These are phyloP conservation scores for Drosophila sordidula DNA, from an alignment of 2,888 invertebrate genomes.

Conservation along the genomic window DNA sequence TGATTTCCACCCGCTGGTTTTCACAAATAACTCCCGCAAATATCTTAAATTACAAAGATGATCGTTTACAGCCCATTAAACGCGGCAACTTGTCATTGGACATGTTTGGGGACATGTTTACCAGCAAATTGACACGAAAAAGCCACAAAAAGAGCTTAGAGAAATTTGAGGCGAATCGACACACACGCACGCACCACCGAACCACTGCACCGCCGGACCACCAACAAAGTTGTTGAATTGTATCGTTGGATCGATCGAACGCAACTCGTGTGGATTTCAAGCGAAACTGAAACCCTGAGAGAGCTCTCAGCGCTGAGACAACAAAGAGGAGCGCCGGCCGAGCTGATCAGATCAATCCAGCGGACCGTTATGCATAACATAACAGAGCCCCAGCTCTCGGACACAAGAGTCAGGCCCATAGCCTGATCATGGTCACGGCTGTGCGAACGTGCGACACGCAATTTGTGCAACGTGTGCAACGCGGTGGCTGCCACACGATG, in stretches of 20 bases:
- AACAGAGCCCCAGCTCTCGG: conserved; percentile 2
- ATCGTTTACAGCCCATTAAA: conserved; percentile 61
- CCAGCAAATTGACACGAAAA: conserved; percentile 71
- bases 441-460: conserved; percentile 63
- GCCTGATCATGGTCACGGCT: conserved; percentile 45
- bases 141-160: conserved; percentile 57
- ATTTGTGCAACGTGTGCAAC: conserved; percentile 17
- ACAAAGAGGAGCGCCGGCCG: conserved; percentile 48
- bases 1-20: conserved; percentile 52
- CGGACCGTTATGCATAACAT: conserved; percentile 27
- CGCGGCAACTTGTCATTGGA: conserved; percentile 62
- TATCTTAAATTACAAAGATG: conserved; percentile 45
- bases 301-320: conserved; percentile 12
- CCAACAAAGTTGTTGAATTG: conserved; percentile 40
- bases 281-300: conserved; percentile 68
- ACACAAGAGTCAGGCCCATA: not conserved
- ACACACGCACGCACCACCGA: conserved; percentile 19
- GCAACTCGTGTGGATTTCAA: conserved; percentile 56
- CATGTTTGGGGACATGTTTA: conserved; percentile 66
- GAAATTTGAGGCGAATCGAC: conserved; percentile 63
- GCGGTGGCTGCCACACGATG: conserved; percentile 40
- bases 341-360: not conserved
- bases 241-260: conserved; percentile 30
- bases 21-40: conserved; percentile 28
- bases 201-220: conserved; percentile 35